Percentiles rank a stretch among this genome's conserved stretches.
phyloP scores from a whole-genome alignment of 2,888 invertebrate genomes.

The Hoplodrina ambigua region DNA sequence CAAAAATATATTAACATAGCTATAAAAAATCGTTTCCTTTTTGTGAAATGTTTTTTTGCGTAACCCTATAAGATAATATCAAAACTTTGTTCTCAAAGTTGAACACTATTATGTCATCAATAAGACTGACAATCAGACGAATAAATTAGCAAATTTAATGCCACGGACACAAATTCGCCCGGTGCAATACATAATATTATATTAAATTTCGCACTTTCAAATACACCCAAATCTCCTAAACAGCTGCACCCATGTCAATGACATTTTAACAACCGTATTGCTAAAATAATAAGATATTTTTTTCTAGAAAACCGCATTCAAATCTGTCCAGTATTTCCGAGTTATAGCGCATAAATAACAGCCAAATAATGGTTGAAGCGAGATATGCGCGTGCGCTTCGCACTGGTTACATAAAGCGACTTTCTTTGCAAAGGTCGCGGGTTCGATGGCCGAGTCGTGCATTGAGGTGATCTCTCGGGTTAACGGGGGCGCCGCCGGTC shows the following conservation, averaged over 20 bases:
- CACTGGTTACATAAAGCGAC: constrained; percentile 54
- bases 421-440: constrained; percentile 64
- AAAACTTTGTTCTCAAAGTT: constrained; percentile 16
- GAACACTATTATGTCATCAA: constrained; percentile 33
- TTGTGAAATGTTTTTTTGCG: not conserved
- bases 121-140: constrained; percentile 28
- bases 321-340: constrained; percentile 20
- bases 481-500: constrained; percentile 42
- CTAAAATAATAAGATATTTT: not conserved
- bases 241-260: not conserved
- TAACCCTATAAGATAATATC: constrained; percentile 7
- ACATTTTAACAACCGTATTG: not conserved
- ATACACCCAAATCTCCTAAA: constrained; percentile 11
- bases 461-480: constrained; percentile 54
- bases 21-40: too few relatives aligned
- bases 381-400: constrained; percentile 35
- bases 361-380: constrained; percentile 16
- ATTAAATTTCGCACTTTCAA: constrained; percentile 20
- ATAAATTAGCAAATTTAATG: constrained; percentile 26
- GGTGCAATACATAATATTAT: constrained; percentile 32
- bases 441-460: constrained; percentile 60
- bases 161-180: constrained; percentile 10
- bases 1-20: too few relatives aligned
- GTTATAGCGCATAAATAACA: constrained; percentile 17
- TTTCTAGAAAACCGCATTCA: constrained; percentile 1